Evolutionary conservation across 1,140 invertebrate genomes (phyloP).

Genomic region (Lethocerus indicus): DNA sequence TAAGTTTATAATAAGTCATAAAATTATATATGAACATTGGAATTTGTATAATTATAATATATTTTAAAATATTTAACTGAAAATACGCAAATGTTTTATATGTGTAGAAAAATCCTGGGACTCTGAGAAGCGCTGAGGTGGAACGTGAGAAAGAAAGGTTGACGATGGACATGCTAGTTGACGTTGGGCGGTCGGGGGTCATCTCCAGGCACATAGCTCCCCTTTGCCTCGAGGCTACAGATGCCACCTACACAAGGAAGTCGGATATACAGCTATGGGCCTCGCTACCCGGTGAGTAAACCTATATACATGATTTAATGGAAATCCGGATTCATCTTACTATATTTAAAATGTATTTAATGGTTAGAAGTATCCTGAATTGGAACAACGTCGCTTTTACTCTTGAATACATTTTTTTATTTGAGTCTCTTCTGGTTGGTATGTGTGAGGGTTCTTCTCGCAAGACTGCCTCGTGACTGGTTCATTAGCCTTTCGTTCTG

Average conservation of each 20-base stretch:
- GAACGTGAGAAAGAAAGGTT: conserved; percentile 64
- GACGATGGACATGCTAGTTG: conserved; percentile 63
- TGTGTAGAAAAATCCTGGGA: conserved; percentile 61
- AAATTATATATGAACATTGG: not conserved
- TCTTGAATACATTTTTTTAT: no score
- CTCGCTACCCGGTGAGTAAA: conserved; percentile 50
- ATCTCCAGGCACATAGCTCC: conserved; percentile 56
- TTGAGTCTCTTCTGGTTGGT: no score
- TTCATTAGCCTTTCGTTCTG: no score
- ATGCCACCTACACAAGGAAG: conserved; percentile 58
- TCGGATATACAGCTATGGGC: conserved; percentile 63
- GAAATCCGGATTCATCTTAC: no score
- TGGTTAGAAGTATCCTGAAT: no score
- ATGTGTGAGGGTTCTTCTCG: no score
- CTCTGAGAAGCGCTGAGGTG: conserved; percentile 71
- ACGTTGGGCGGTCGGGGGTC: conserved; percentile 41
- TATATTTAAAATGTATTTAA: no score
- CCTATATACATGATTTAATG: no score
- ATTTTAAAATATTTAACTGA: not conserved
- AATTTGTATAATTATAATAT: not conserved
- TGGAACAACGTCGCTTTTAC: no score
- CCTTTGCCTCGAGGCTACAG: conserved; percentile 56
- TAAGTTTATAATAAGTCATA: not conserved
- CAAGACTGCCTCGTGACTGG: no score
- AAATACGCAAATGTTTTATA: conserved; percentile 10